These are phyloP conservation scores for Margarornis squamiger DNA, from an alignment of 2,797 vertebrate genomes.

Conservation along the genomic window DNA sequence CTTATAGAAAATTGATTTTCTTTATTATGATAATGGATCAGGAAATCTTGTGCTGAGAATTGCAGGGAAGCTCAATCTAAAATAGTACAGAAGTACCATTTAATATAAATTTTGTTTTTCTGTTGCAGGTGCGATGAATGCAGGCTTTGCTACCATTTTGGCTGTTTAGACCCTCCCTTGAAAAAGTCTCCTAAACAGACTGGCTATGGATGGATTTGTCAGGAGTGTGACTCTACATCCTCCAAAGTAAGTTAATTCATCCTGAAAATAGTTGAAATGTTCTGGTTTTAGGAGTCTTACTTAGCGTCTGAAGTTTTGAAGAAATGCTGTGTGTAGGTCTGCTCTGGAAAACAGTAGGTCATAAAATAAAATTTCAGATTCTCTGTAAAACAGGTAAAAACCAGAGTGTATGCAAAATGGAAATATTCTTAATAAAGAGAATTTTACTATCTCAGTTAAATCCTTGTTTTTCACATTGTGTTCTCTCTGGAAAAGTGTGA, in stretches of 20 bases:
- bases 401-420: not conserved
- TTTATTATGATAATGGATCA: not conserved
- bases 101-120: conserved; percentile 21
- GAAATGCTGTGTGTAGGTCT: not conserved
- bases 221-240: conserved; percentile 96
- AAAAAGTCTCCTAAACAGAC: conserved; percentile 99
- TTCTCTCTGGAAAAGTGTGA: not conserved
- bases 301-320: not conserved
- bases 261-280: not conserved
- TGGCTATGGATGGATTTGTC: conserved; percentile 98
- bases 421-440: conserved; percentile 2
- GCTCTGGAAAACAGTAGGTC: not conserved
- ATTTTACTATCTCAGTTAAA: not conserved
- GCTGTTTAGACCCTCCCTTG: conserved; percentile 96
- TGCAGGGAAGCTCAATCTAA: not conserved
- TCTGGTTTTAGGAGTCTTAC: not conserved
- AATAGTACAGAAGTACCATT: conserved; percentile 16
- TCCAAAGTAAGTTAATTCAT: conserved; percentile 87
- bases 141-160: conserved; percentile 95
- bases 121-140: conserved; percentile 93
- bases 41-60: not conserved
- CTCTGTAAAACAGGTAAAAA: not conserved
- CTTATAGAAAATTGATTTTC: not conserved
- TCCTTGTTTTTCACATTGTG: not conserved
- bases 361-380: not conserved